These are phyloP conservation scores for Babyrousa celebensis DNA, from an alignment of 2,797 vertebrate genomes.

Conservation along the genomic window DNA sequence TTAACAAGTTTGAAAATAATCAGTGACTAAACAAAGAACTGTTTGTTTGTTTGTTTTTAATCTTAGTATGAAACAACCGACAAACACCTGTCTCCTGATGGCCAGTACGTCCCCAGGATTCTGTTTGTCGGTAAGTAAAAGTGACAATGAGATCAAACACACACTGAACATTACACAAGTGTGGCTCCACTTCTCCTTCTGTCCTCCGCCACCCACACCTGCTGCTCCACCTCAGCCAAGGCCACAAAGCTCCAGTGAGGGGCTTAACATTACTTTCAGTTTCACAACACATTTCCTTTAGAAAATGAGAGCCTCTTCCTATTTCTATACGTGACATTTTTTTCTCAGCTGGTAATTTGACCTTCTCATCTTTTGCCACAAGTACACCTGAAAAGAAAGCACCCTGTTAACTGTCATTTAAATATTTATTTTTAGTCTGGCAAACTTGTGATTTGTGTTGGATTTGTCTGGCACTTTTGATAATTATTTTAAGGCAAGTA, in stretches of 20 bases:
- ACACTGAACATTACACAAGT: background rate
- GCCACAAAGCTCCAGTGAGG: background rate
- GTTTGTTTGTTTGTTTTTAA: constrained; percentile 56
- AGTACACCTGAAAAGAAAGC: background rate
- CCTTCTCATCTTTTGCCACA: background rate
- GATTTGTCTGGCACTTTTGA: background rate
- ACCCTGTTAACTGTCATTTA: background rate
- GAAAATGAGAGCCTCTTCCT: background rate
- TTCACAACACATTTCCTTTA: background rate
- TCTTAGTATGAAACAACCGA: constrained; percentile 98
- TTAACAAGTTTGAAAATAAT: constrained; percentile 13
- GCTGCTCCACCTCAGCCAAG: rapidly evolving
- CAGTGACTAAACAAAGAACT: constrained; percentile 34
- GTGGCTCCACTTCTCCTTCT: rapidly evolving
- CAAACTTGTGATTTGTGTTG: background rate
- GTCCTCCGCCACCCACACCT: rapidly evolving
- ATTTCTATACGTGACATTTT: background rate
- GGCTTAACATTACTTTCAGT: background rate
- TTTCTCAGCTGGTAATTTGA: background rate
- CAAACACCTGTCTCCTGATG: constrained; percentile 97
- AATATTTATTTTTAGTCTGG: background rate
- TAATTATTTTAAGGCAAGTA: background rate
- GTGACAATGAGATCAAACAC: background rate
- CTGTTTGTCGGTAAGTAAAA: constrained; percentile 95
- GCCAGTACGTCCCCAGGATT: constrained; percentile 97